Evolutionary conservation across 2,113 vertebrate genomes (phyloP), one percentile per base, ranked within the genome.

Genomic region (Halichoerus grypus): DNA sequence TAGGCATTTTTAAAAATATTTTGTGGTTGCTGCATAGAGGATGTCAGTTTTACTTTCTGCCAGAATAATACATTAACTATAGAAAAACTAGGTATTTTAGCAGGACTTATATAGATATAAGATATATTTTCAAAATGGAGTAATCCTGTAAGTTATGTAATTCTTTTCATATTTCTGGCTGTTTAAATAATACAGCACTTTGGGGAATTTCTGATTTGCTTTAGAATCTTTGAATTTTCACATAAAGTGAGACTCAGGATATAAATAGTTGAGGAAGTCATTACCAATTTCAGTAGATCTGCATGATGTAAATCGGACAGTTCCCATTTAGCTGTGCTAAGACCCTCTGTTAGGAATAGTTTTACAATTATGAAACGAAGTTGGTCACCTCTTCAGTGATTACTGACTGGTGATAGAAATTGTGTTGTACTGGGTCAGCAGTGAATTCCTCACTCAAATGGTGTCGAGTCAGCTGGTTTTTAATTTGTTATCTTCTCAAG

Each of bases 401-500:
- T 98, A 97, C 98, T 98, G 96, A 94, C 97, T 98, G 87, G 97
- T 98, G 95, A 94, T 94, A 95, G 96, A 95, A 98, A 95, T 98
- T 98, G 98, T 98, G 98, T 98, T 98, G 98, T 98, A 98, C 98
- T 98, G 98, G 98, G 98, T 99, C 98, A 99, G 98, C 65, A 88
- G 95, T 94, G 98, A 99, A 98, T 99, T 98, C 97, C 88, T 99
- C 98, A 98, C 97, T 98, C 97, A 95, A 96, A 98, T 98, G 97
- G 96, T 98, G 98, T 98, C n/a, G 97, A 98, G 98, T 99, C 99
- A 99, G 98, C 99, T 98, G 97, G 98, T 98, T 99, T 98, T 99
- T 98, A 98, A 98, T 99, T 98, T 98, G 99, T 99, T 99, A 97
- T 98, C 98, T 99, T 98, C 98, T 99, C 98, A 98, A 98, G 98